Evolutionary conservation across 2,113 vertebrate species (phyloP).

Genomic region (Myotis brandtii): DNA sequence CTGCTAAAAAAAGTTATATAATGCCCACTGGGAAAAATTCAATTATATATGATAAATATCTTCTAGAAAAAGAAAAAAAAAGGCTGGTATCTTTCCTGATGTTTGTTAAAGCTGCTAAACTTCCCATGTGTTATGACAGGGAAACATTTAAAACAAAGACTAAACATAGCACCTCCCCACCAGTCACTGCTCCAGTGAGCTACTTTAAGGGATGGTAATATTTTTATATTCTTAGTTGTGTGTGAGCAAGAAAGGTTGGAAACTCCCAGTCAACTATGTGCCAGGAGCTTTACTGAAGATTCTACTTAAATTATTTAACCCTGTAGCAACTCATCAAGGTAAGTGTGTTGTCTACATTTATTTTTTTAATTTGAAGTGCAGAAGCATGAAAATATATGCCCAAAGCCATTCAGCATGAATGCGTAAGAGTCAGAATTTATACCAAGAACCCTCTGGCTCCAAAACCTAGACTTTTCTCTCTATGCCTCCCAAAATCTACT

Average conservation of each 20-base stretch:
- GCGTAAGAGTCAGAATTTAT: background rate
- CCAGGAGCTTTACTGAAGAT: background rate
- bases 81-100: background rate
- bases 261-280: background rate
- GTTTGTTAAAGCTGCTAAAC: slow-evolving; percentile 7
- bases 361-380: background rate
- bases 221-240: background rate
- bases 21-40: background rate
- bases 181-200: background rate
- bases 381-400: background rate
- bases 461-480: background rate
- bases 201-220: background rate
- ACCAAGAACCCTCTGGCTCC: background rate
- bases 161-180: background rate
- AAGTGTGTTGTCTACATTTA: background rate
- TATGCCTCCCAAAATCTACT: background rate
- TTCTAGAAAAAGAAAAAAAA: slow-evolving; percentile 44
- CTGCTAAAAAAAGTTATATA: background rate
- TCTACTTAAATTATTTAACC: background rate
- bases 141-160: slow-evolving; percentile 50
- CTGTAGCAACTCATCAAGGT: background rate
- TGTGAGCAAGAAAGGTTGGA: background rate
- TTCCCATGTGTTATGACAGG: background rate
- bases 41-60: background rate
- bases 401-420: background rate